Base-by-base conservation (phyloP, 2,113 vertebrate genomes). In the Symphodus melops region DNA sequence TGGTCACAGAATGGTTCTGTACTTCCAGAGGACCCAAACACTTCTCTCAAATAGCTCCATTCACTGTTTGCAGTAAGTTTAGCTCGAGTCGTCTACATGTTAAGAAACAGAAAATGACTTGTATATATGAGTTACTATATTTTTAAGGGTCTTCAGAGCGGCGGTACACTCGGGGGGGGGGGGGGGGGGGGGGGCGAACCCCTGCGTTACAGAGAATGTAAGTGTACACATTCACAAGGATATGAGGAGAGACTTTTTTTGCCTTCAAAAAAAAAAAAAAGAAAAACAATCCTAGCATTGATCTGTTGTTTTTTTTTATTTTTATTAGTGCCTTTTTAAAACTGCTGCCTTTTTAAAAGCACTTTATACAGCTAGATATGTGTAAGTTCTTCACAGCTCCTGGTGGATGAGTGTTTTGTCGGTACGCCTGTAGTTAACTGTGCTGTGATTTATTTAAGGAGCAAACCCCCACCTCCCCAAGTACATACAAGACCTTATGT, bases 271-370 rank as follows among this genome's bases (percentile, higher is more conserved):
- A n/a, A n/a, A n/a, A n/a, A n/a, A n/a, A n/a, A n/a, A n/a, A n/a
- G n/a, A n/a, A n/a, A 79, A 86, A 25, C 66, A 77, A 88, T 85
- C 74, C 48, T 75, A 60, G 54, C 72, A 60, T 77, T 68, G 52
- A 73, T 84, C 64, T 84, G 21, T 83, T 86, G 41, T 64, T 85
- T 88, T 86, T 84, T 82, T 81, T 85, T 86, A 87, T 85, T 88
- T 86, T 84, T 82, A 82, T 85, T 86, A 87, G 92, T 93, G 92
- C 92, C 92, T 93, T 91, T 88, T 91, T 88, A 72, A 83, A 85
- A 88, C 85, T 90, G 86, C 88, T 93, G 91, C 91, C 90, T 91
- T 90, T 89, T 88, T 81, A 56, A 87, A 90, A 88, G 91, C 91
- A 93, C 92, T 93, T 93, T 93, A 92, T 86, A 88, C 80, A 83